A percentile compares a stretch with the other conserved stretches of the same genome.
Evolutionary conservation across 2,797 vertebrate genomes (phyloP).

Genomic region (Argyrosomus regius): DNA sequence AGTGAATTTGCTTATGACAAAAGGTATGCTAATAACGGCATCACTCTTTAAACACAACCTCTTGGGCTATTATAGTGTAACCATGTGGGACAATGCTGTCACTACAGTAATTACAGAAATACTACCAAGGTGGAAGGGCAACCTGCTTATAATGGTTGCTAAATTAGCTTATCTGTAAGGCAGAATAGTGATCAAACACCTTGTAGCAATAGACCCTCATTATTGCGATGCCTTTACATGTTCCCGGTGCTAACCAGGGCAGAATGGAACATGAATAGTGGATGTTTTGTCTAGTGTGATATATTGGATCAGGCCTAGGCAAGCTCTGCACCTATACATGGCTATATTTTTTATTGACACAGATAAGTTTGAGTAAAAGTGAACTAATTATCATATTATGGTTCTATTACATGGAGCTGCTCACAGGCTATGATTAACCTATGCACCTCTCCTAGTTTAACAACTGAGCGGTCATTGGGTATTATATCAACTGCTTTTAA

Average conservation of each 20-base stretch:
- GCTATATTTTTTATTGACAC: slow-evolving; percentile 82
- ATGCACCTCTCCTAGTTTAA: slow-evolving; percentile 81
- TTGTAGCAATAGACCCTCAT: slow-evolving; percentile 59
- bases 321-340: slow-evolving; percentile 30
- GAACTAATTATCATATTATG: slow-evolving; percentile 82
- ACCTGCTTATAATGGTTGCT: slow-evolving; percentile 63
- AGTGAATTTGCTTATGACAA: slow-evolving; percentile 45
- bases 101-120: slow-evolving; percentile 67
- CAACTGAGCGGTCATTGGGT: slow-evolving; percentile 78
- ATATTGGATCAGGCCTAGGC: slow-evolving; percentile 53
- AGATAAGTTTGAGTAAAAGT: slow-evolving; percentile 83
- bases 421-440: slow-evolving; percentile 89
- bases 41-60: slow-evolving; percentile 54
- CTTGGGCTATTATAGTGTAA: slow-evolving; percentile 52
- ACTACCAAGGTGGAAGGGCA: slow-evolving; percentile 66
- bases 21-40: slow-evolving; percentile 45
- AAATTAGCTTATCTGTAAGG: slow-evolving; percentile 72
- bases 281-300: slow-evolving; percentile 61
- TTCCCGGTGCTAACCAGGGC: slow-evolving; percentile 43
- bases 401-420: slow-evolving; percentile 80
- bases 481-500: slow-evolving; percentile 83
- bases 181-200: slow-evolving; percentile 71
- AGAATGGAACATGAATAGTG: slow-evolving; percentile 33
- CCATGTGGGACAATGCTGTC: slow-evolving; percentile 59
- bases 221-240: slow-evolving; percentile 46